Evolutionary conservation across 2,888 invertebrate species (phyloP), one percentile per base, ranked within the genome.

Genomic region (Erebia epiphron): DNA sequence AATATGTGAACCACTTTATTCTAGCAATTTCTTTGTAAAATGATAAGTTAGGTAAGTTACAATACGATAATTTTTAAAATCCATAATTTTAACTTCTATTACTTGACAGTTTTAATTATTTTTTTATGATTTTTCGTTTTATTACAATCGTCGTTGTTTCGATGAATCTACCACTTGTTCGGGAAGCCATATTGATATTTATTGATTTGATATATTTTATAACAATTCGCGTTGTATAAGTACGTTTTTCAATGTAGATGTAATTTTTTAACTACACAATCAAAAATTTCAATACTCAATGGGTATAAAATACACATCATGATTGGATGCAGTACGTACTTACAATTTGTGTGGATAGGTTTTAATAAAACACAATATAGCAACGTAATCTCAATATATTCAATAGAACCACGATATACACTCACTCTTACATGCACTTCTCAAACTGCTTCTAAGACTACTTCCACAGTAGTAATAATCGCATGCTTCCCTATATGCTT

Each of bases 391-490:
- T 13, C 1, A 18, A 43, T 61, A 18, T 18, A 54, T 58, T 73
- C 73, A 62, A 71, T 71, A 71, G 71, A 68, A 75, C 67, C 65
- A 71, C 60, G 60, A 43, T 11, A 58, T 74, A 74, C 69, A 76
- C 16, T 73, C 67, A 14, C 43, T 69, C 41, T 69, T 71, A 56
- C 76, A 76, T 14, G 35, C 58, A 35, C 50, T 71, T 66, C 60
- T 72, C 16, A 73, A 35, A 7, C 14, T 54, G 26, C 64, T 68
- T 64, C 71, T 70, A 10, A 73, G n/a, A 1, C 4, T 43, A 11
- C 54, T 64, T 2, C 26, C 11, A 41, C 72, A 72, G 21, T 56
- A 18, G n/a, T 62, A 58, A 14, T 46, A 13, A 5, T 66, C 18
- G 41, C 76, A 75, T 3, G 67, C 68, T 9, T 73, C 60, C 60